phyloP scores from a whole-genome alignment of 2,797 vertebrate species.

The Pseudotriccus pelzelni region DNA sequence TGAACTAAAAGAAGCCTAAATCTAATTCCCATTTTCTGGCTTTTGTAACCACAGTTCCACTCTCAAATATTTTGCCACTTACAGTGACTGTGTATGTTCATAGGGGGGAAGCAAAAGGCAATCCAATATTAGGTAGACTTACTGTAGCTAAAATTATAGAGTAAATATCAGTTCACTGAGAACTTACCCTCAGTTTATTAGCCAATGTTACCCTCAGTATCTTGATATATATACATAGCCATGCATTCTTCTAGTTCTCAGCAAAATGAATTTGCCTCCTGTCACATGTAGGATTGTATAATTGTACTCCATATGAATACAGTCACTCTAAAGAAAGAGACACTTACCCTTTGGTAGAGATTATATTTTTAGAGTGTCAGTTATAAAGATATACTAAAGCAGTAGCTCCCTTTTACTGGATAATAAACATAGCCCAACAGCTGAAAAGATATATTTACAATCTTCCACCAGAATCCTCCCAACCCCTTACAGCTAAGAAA shows the following conservation, averaged over 20 bases:
- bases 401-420: conserved; percentile 51
- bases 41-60: background rate
- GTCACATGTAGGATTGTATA: background rate
- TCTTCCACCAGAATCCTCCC: conserved; percentile 58
- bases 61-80: background rate
- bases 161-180: background rate
- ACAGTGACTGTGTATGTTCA: background rate
- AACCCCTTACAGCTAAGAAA: conserved; percentile 45
- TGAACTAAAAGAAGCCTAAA: background rate
- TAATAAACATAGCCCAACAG: conserved; percentile 64
- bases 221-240: background rate
- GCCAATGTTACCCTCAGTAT: background rate
- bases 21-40: background rate
- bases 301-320: background rate
- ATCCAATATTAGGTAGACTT: background rate
- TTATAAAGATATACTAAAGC: conserved; percentile 50
- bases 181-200: background rate
- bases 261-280: background rate
- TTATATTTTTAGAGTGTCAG: conserved; percentile 54
- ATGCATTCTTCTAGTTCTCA: background rate
- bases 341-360: conserved; percentile 2
- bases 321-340: conserved; percentile 21
- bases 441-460: conserved; percentile 65
- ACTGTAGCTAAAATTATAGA: background rate
- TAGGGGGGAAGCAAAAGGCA: background rate